Evolutionary conservation across 2,888 invertebrate species (phyloP).

Genomic region (Cryptosula pallasiana): DNA sequence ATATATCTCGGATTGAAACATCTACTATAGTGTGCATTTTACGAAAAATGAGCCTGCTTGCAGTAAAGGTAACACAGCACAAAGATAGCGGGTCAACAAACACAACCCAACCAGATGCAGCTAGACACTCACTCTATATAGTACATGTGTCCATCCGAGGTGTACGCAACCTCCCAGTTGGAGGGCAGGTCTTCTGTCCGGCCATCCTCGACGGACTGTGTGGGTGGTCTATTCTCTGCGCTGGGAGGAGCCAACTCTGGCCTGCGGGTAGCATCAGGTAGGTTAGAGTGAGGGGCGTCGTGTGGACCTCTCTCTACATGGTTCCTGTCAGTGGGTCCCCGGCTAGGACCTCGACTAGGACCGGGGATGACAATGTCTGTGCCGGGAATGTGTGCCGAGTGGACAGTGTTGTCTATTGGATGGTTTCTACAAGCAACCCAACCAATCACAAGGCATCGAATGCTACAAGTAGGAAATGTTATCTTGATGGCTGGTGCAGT

Average conservation of each 20-base stretch:
- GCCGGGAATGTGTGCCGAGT: conserved; percentile 22
- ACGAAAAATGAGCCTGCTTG: too few species aligned
- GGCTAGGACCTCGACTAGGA: conserved; percentile 7
- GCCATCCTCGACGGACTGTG: background rate
- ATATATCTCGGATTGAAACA: too few species aligned
- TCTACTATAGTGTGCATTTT: too few species aligned
- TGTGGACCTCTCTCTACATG: background rate
- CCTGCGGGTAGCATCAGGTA: background rate
- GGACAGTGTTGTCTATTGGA: conserved; percentile 12
- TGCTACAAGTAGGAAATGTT: too few species aligned
- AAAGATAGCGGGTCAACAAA: too few species aligned
- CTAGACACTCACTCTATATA: conserved; percentile 76
- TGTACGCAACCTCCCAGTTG: conserved; percentile 97
- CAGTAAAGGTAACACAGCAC: too few species aligned
- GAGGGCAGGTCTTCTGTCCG: conserved; percentile 62
- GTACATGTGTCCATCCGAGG: conserved; percentile 92
- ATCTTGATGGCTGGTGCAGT: too few species aligned
- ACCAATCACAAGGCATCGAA: too few species aligned
- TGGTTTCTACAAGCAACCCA: conserved; percentile 5
- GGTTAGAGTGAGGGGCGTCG: background rate
- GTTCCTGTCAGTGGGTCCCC: background rate
- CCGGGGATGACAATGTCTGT: background rate
- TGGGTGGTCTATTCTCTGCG: background rate
- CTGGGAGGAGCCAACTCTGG: background rate
- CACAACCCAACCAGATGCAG: too few species aligned